Conservation (phyloP, 2,888 invertebrate genomes). For the Emmelina monodactyla region DNA sequence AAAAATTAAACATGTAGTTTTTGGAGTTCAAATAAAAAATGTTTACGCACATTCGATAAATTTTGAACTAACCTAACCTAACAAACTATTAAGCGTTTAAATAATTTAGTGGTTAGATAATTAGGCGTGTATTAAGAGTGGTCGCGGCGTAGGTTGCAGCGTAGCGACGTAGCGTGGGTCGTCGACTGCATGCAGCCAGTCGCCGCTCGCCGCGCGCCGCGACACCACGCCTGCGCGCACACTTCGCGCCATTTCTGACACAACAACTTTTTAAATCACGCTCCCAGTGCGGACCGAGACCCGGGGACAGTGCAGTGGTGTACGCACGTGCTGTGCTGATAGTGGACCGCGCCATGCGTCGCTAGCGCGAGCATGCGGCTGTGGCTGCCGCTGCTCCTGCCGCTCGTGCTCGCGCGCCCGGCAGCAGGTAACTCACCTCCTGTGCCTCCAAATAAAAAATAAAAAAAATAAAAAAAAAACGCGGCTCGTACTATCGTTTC, state of each 20-base stretch:
- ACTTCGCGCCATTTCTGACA: neutral
- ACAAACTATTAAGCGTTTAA: neutral
- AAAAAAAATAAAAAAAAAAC: too few relatives aligned
- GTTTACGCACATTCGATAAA: too few relatives aligned
- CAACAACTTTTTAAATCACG: too few relatives aligned
- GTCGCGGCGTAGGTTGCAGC: neutral
- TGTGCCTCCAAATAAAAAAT: too few relatives aligned
- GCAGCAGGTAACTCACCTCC: slow-evolving; percentile 61
- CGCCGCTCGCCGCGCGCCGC: neutral
- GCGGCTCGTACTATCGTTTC: too few relatives aligned
- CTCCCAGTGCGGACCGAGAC: too few relatives aligned
- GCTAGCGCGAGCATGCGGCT: slow-evolving; percentile 58
- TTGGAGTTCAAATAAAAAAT: too few relatives aligned
- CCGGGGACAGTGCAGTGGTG: slow-evolving; percentile 21
- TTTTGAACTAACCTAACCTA: too few relatives aligned
- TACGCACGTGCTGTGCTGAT: slow-evolving; percentile 24
- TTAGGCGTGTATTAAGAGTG: too few relatives aligned
- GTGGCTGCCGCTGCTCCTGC: slow-evolving; percentile 59
- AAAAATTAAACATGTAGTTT: too few relatives aligned
- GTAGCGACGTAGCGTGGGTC: neutral
- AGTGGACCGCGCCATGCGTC: slow-evolving; percentile 51
- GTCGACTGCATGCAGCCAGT: neutral
- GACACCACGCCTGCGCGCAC: neutral
- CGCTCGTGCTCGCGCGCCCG: slow-evolving; percentile 57
- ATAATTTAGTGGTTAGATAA: too few relatives aligned